Conservation (phyloP, 2,113 vertebrate genomes). For the Lophotis ruficrista region DNA sequence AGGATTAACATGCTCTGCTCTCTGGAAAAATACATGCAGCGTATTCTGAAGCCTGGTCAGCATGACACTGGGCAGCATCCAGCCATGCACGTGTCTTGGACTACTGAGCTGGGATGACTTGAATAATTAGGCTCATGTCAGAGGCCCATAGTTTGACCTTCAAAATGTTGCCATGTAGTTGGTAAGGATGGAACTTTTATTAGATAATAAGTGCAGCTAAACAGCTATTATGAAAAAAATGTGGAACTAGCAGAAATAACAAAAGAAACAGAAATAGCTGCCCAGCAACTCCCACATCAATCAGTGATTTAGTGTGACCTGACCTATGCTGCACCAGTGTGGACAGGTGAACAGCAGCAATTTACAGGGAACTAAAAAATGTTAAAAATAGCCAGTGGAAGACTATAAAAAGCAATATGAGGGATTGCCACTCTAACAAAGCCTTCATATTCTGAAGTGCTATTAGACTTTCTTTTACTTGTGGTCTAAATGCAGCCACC, state of each 20-base stretch:
- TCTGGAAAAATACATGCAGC: neutral
- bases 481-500: neutral
- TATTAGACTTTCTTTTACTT: neutral
- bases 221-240: neutral
- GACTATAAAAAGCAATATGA: neutral
- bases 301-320: neutral
- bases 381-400: neutral
- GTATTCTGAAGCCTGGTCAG: neutral
- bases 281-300: neutral
- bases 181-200: neutral
- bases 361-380: neutral
- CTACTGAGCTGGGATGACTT: neutral
- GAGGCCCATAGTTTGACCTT: neutral
- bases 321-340: neutral
- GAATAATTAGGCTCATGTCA: neutral
- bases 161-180: neutral
- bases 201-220: neutral
- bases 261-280: neutral
- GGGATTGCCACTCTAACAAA: neutral
- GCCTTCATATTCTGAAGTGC: neutral
- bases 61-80: neutral
- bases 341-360: neutral
- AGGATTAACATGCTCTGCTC: neutral
- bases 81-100: fast-evolving
- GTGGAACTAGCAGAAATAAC: neutral